Conservation (phyloP, 2,113 vertebrate genomes). For the Fukomys damarensis region DNA sequence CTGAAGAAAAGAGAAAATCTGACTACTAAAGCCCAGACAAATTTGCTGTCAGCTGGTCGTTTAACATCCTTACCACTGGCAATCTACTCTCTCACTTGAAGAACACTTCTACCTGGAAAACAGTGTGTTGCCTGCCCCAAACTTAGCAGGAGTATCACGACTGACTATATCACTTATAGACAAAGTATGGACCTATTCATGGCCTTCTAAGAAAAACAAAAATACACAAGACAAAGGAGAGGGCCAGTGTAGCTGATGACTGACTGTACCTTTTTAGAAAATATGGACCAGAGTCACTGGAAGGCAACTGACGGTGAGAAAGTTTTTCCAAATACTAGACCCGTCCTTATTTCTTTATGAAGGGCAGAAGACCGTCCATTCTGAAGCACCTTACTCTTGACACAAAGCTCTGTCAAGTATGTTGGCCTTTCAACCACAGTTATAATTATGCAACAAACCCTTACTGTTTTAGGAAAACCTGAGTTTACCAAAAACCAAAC, state of each 20-base stretch:
- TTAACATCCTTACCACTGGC: neutral
- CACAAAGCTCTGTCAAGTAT: neutral
- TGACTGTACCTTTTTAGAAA: neutral
- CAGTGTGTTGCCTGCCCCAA: neutral
- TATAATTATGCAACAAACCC: neutral
- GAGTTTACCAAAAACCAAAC: conserved; percentile 21
- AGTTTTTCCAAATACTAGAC: neutral
- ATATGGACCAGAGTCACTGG: neutral
- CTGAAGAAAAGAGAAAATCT: neutral
- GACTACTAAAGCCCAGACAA: neutral
- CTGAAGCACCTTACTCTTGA: neutral
- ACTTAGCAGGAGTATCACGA: neutral
- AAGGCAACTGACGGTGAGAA: neutral
- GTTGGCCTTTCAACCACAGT: neutral
- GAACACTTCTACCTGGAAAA: neutral
- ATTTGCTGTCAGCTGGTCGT: neutral
- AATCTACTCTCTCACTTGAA: neutral
- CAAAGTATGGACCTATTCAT: neutral
- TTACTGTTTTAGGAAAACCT: neutral
- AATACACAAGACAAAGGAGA: neutral
- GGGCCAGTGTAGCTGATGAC: neutral
- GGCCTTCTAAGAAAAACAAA: neutral
- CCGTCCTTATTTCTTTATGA: neutral
- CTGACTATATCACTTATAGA: neutral
- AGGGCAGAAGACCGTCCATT: conserved; percentile 40